Percentiles rank a stretch among this genome's conserved stretches.
phyloP scores from a whole-genome alignment of 2,797 vertebrate genomes.

The Falco concolor region DNA sequence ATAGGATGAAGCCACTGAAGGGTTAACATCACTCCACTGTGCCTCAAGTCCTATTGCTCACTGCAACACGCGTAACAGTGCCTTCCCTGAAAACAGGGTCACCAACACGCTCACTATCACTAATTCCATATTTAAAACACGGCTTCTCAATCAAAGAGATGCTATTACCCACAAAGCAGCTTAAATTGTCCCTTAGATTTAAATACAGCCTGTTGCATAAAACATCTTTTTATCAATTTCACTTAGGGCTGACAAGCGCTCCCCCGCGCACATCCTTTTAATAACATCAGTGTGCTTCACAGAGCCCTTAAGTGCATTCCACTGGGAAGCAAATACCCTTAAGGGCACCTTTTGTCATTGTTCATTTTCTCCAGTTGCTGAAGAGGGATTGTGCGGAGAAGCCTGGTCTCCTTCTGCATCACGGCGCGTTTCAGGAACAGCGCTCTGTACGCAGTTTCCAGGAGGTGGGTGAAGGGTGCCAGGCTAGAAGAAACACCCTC shows the following conservation, averaged over 20 bases:
- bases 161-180: not conserved
- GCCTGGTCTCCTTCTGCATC: not conserved
- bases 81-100: not conserved
- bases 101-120: not conserved
- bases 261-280: not conserved
- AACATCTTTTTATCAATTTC: constrained; percentile 12
- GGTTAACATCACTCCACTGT: not conserved
- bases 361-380: not conserved
- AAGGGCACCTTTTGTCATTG: not conserved
- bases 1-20: not conserved
- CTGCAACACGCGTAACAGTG: not conserved
- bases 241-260: not conserved
- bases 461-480: not conserved
- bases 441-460: not conserved
- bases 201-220: constrained; percentile 24
- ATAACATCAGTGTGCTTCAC: not conserved
- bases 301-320: not conserved
- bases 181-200: constrained; percentile 3
- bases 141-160: not conserved
- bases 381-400: not conserved
- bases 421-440: fast-evolving
- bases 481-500: not conserved
- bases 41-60: not conserved
- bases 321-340: not conserved
- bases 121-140: not conserved